Evolutionary conservation across 2,888 invertebrate genomes (phyloP), one percentile per base, ranked within the genome.

Genomic region (Orchesella flavescens): DNA sequence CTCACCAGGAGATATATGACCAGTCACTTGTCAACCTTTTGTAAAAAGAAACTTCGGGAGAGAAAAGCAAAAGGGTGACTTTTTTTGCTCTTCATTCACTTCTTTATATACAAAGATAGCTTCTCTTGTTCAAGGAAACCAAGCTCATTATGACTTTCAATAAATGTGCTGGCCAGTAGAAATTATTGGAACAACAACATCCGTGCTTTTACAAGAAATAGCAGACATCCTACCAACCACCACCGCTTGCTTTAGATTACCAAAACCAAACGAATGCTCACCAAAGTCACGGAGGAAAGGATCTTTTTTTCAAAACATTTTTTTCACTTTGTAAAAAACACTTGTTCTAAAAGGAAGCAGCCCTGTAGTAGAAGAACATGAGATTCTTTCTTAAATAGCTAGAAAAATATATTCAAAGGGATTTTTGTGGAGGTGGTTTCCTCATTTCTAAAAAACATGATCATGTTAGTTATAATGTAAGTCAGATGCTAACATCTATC

Each of bases 11-110:
- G 74, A 80, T 80, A 80, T 80, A 80, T 74, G 74, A 68, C 80
- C 80, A 34, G 75, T 81, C 73, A 81, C 81, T 81, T 81, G 81
- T 81, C 81, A 81, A 81, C 81, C 81, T 81, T 72, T 75, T 81
- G 69, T 72, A 61, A 71, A 53, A 46, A 9, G n/a, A 24, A 21
- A 61, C 69, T 49, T 49, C 5, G 49, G 15, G 5, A n/a, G n/a
- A n/a, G n/a, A n/a, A n/a, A n/a, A n/a, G n/a, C n/a, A n/a, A n/a
- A 49, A 49, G n/a, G 49, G 49, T 34, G 34, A 34, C 34, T 34
- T 78, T 34, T 44, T 57, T 69, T 66, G n/a, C 17, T 13, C n/a
- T 21, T 44, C 57, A 68, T 65, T 55, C 5, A 49, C 43, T 23
- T 69, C 44, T 78, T 78, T 63, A n/a, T n/a, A n/a, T 63, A 12